Base-by-base conservation (phyloP, 2,113 vertebrate species). In the Lepisosteus oculatus region DNA sequence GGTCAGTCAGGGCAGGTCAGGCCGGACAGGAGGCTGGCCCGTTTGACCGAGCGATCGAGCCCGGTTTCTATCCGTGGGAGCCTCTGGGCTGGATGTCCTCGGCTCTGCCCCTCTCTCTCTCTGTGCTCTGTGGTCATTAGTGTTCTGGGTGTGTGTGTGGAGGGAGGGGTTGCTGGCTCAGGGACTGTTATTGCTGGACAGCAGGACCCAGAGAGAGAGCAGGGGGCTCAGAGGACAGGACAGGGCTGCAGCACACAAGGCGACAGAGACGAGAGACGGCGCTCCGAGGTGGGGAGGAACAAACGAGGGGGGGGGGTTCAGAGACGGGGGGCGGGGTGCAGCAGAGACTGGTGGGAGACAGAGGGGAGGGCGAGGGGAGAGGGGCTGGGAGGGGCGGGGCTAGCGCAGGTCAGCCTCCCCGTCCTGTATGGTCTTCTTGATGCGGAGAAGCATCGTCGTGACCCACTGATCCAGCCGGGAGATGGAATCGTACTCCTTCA, bases 401-500 rank as follows among this genome's bases (percentile, higher is more conserved):
- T 8, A 43, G 17, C 92, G 91, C 65, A 94, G 84, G 73, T 93
- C 89, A 65, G 83, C 88, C 73, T 91, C 90, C 0, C 93, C 92
- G 0, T 90, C 90, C 77, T 93, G 90, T 83, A 94, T 86, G 56
- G 85, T 89, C 72, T 92, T 93, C 84, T 93, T 93, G 79, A 93
- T 85, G 29, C 92, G 86, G 0, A 93, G 83, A 15, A 94, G 82
- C 90, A 93, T 92, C 45, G 90, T 90, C 72, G 91, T 94, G 55
- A 93, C 85, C 92, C 92, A 94, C 79, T 93, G 92, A 81, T 94
- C 93, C 83, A 93, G 76, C 63, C 90, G 77, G 0, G 89, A 91
- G 83, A 94, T 93, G 7, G 90, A 83, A 55, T 93, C 92, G 0
- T 90, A 93, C 45, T 94, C 93, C 77, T 91, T 93, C 55, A 93